These are phyloP conservation scores for Netelia fuscicornis DNA, from an alignment of 2,888 invertebrate species.

Conservation along the genomic window DNA sequence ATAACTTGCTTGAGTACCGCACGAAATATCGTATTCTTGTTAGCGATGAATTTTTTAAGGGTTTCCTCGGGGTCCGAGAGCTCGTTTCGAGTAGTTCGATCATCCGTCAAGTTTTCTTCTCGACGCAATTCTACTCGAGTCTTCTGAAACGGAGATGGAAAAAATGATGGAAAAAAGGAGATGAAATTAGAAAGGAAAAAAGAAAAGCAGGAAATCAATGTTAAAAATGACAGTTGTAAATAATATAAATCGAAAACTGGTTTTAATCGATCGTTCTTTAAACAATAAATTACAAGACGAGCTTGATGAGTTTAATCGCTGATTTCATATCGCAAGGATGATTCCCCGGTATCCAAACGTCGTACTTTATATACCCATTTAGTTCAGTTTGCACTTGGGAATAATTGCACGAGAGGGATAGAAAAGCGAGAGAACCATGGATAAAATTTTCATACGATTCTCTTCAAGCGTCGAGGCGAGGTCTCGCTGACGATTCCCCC, in stretches of 20 bases:
- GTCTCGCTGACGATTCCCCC: slow-evolving; percentile 1
- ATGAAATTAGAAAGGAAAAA: neutral
- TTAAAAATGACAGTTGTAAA: neutral
- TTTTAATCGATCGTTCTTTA: neutral
- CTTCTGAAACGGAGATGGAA: neutral
- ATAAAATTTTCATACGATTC: slow-evolving; percentile 62
- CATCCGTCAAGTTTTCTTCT: neutral
- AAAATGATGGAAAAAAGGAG: neutral
- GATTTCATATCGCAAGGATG: slow-evolving; percentile 7
- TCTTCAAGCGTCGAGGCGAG: slow-evolving; percentile 22
- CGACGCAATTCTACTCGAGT: neutral
- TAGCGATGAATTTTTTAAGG: neutral
- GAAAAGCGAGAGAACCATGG: slow-evolving; percentile 42
- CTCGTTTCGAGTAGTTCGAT: neutral
- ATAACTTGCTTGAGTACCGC: neutral
- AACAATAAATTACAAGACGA: slow-evolving; percentile 9
- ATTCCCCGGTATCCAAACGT: neutral
- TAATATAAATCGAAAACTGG: neutral
- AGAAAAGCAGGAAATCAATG: too few relatives aligned
- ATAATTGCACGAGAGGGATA: slow-evolving; percentile 22
- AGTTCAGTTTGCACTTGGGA: slow-evolving; percentile 51
- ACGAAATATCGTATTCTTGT: neutral
- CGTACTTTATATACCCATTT: slow-evolving; percentile 54
- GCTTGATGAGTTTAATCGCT: slow-evolving; percentile 21
- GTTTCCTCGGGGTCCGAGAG: neutral